These are phyloP conservation scores for Macrosoma leucophasiata DNA, from an alignment of 2,888 invertebrate species.

Conservation along the genomic window DNA sequence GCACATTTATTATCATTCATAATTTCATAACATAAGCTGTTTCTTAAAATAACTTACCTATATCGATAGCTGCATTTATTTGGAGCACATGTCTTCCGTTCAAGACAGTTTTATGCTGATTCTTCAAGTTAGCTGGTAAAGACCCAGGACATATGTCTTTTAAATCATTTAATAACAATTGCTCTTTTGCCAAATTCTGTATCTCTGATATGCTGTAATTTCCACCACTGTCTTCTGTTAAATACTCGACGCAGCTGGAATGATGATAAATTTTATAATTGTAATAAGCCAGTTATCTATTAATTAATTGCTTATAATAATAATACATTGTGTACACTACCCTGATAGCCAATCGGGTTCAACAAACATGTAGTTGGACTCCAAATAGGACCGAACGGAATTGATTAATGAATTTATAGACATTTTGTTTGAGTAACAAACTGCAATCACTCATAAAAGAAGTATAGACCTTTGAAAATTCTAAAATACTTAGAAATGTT, in stretches of 20 bases:
- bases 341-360: constrained; percentile 61
- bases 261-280: not conserved
- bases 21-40: not conserved
- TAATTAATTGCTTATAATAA: constrained; percentile 5
- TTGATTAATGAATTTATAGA: constrained; percentile 27
- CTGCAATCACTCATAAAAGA: no score
- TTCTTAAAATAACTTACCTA: constrained; percentile 58
- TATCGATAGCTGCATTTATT: constrained; percentile 76
- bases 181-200: constrained; percentile 75
- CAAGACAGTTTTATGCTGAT: constrained; percentile 59
- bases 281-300: not conserved
- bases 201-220: constrained; percentile 64
- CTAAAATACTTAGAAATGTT: no score
- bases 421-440: no score
- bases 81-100: constrained; percentile 77
- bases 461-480: no score
- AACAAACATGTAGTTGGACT: constrained; percentile 48
- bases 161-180: constrained; percentile 80
- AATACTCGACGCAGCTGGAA: constrained; percentile 72
- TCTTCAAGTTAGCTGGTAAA: constrained; percentile 73
- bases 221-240: constrained; percentile 56
- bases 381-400: constrained; percentile 45
- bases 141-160: constrained; percentile 78
- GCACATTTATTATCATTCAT: no score
- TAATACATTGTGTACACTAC: constrained; percentile 30